A percentile compares a stretch with the other conserved stretches of the same genome.
These are phyloP conservation scores for Ailuropoda melanoleuca DNA, from an alignment of 2,113 vertebrate genomes.

Conservation along the genomic window DNA sequence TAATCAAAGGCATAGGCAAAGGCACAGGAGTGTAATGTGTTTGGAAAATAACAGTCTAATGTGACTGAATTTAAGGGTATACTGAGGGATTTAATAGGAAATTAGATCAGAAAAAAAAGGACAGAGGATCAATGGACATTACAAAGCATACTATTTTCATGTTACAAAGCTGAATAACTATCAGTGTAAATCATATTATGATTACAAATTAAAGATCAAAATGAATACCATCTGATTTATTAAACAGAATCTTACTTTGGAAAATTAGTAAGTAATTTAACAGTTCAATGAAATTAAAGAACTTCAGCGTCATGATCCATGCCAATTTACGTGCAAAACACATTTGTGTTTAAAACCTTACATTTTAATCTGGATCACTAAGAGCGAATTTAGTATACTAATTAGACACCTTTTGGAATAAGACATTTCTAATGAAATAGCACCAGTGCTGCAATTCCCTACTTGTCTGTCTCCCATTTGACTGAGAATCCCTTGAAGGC, in stretches of 20 bases:
- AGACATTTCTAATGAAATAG: neutral
- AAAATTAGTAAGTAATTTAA: slow-evolving; percentile 16
- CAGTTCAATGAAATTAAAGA: neutral
- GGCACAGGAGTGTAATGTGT: neutral
- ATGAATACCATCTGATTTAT: neutral
- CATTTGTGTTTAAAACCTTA: neutral
- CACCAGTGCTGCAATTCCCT: neutral
- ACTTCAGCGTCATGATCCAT: neutral
- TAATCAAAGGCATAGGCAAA: neutral
- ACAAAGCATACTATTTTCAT: neutral
- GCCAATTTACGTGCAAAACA: neutral
- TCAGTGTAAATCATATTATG: neutral
- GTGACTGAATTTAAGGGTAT: neutral
- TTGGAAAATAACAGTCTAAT: neutral
- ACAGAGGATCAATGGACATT: neutral
- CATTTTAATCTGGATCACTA: neutral
- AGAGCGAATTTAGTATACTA: neutral
- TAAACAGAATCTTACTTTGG: neutral
- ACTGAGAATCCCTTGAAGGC: neutral
- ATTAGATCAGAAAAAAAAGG: neutral
- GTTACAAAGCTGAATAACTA: slow-evolving; percentile 15
- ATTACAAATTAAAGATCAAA: slow-evolving; percentile 29
- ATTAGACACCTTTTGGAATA: neutral
- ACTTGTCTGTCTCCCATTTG: neutral
- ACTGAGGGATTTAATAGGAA: neutral